Evolutionary conservation across 2,113 vertebrate species (phyloP).

Genomic region (Pao palembangensis): DNA sequence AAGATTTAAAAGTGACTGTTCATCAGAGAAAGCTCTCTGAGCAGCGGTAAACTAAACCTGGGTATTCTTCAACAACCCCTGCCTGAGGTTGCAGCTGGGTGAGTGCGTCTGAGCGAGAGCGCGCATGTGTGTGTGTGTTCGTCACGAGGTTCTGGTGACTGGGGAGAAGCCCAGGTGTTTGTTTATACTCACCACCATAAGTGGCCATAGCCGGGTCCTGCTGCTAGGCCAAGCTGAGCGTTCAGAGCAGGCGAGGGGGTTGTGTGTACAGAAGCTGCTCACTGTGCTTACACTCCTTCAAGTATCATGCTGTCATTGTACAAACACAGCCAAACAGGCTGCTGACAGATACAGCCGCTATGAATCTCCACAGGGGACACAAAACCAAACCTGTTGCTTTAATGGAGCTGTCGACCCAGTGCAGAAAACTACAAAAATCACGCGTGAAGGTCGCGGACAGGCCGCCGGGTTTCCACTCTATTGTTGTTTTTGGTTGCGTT

Average conservation of each 20-base stretch:
- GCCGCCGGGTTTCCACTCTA: neutral
- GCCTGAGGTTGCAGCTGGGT: conserved; percentile 47
- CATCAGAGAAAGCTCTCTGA: conserved; percentile 20
- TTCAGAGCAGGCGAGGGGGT: conserved; percentile 23
- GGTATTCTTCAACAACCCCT: conserved; percentile 16
- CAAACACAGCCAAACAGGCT: conserved; percentile 54
- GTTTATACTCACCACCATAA: conserved; percentile 61
- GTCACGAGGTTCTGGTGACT: conserved; percentile 37
- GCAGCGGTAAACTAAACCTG: conserved; percentile 33
- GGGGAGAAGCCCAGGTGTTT: conserved; percentile 61
- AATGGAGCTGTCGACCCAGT: neutral
- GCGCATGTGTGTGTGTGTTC: conserved; percentile 28
- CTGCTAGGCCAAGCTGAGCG: conserved; percentile 22
- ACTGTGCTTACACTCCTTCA: conserved; percentile 47
- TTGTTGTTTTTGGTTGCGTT: too few relatives aligned
- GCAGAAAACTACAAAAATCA: conserved; percentile 10
- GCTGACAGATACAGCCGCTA: conserved; percentile 21
- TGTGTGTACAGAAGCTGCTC: conserved; percentile 59
- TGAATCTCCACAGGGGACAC: conserved; percentile 8
- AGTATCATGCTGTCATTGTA: conserved; percentile 43
- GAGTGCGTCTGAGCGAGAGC: conserved; percentile 5
- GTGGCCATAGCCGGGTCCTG: conserved; percentile 43
- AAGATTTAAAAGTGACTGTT: conserved; percentile 30
- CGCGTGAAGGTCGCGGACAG: neutral
- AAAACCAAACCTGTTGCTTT: conserved; percentile 14